Evolutionary conservation across 2,113 vertebrate species (phyloP), one percentile per base, ranked within the genome.

Genomic region (Rhizomys pruinosus): DNA sequence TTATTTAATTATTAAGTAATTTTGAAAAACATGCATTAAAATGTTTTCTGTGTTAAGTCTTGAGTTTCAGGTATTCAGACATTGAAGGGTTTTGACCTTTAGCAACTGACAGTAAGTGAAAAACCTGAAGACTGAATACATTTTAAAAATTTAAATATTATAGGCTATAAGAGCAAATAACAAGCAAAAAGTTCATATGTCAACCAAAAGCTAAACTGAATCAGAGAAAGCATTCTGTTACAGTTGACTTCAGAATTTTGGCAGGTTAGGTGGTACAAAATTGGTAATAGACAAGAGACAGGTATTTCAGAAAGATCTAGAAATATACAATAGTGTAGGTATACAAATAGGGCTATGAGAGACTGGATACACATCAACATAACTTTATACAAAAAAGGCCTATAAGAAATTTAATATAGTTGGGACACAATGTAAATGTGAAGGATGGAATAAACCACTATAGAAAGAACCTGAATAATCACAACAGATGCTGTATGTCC

Each of bases 191-290:
- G 8, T 78, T 78, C 10, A 27, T 68, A 63, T 68, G 20, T 68
- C 37, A 55, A 15, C 12, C 25, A 5, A 1, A 77, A 34, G 5
- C 3, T 79, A 20, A 27, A 34, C 23, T 47, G 57, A 57, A 47
- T 72, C 32, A 66, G 32, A 72, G 84, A 71, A 64, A 92, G 11
- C 64, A 71, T 85, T 93, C 27, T 69, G 22, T 89, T 76, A 89
- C 64, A 84, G 37, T 64, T 92, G 74, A 80, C 20, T 39, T 20
- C 3, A 57, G 20, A 52, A 87, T 55, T 42, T 84, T 11, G 23
- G 7, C 8, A 7, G 3, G 4, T 59, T 64, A 27, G 1, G 0
- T 92, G 1, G 15, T 39, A 2, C 64, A 39, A 84, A 92, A 10
- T 44, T 85, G 78, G 9, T 73, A 1, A n/a, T 32, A 81, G 81